These are phyloP conservation scores for Brienomyrus longianalis DNA, from an alignment of 2,113 vertebrate species.

Conservation along the genomic window DNA sequence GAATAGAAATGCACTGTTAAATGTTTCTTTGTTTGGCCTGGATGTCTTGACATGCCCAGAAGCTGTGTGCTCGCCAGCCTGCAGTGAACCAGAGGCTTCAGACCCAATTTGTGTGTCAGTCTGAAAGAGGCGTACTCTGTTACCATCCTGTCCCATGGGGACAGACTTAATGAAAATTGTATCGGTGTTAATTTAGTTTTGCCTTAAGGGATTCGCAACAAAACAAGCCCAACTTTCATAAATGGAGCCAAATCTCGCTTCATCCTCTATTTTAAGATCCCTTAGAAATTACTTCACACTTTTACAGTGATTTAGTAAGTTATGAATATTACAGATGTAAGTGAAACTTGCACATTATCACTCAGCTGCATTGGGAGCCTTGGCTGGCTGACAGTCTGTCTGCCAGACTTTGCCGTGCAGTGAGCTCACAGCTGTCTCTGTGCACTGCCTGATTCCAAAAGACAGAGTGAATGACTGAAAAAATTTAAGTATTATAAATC, in stretches of 20 bases:
- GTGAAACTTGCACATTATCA: background rate
- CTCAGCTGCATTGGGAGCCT: background rate
- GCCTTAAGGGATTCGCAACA: background rate
- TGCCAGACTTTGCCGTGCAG: conserved; percentile 53
- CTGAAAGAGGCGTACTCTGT: background rate
- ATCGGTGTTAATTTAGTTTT: conserved; percentile 3
- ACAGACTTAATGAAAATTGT: conserved; percentile 10
- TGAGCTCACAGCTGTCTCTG: conserved; percentile 54
- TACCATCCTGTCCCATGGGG: background rate
- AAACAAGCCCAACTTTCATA: background rate
- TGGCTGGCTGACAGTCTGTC: conserved; percentile 33
- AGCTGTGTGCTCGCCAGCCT: background rate
- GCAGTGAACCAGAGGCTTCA: background rate
- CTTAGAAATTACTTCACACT: background rate
- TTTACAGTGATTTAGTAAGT: background rate
- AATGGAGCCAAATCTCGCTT: background rate
- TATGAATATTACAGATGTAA: background rate
- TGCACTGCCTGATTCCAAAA: conserved; percentile 34
- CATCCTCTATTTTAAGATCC: background rate
- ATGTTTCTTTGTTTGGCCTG: background rate
- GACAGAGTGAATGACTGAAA: conserved; percentile 37
- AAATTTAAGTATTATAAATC: conserved; percentile 33
- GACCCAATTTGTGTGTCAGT: background rate
- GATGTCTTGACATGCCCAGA: conserved; percentile 5
- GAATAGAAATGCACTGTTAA: background rate